Base-by-base conservation (phyloP, 2,797 vertebrate species). In the Saxicola maurus region DNA sequence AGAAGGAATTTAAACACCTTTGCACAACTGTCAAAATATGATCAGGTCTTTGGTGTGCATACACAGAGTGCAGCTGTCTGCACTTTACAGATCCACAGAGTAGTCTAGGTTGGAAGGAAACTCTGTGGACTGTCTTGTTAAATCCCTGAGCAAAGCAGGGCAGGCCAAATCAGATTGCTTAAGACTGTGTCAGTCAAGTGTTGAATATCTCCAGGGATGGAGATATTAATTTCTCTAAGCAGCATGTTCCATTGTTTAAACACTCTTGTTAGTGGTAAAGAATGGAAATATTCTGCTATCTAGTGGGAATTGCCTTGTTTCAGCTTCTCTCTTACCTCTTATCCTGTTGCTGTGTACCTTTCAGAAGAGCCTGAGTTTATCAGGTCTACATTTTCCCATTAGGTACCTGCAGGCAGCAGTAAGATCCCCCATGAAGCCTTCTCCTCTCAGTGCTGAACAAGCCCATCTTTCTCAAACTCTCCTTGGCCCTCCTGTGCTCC, bases 211-310 rank as follows among this genome's bases (percentile, higher is more conserved):
- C 11, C 40, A 40, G n/a, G 23, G 25, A 43, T 31, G 23, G 7
- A 43, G 9, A 66, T 37, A 25, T 76, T 59, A 27, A 38, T 61
- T 76, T 71, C 13, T 82, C 46, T 23, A 15, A 86, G 38, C 17
- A 56, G 11, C 33, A 53, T 11, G 2, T 57, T 90, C 6, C 17
- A 19, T 17, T 35, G 24, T 64, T 77, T 40, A 21, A 46, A 43
- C 8, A 25, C 8, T 7, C 17, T 59, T 0, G 0, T 10, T 18
- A 23, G 6, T 42, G 7, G 5, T 56, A 33, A 64, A 45, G 20
- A 66, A 77, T 6, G 38, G 4, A 66, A 67, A 49, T 60, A 60
- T 27, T 69, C 37, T 67, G 28, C 43, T 40, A 19, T 7, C 7
- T 60, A 33, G 3, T 12, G 30, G 15, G 6, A 59, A 37, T 82